Evolutionary conservation across 2,113 vertebrate species (phyloP).

Genomic region (Catharus minimus): DNA sequence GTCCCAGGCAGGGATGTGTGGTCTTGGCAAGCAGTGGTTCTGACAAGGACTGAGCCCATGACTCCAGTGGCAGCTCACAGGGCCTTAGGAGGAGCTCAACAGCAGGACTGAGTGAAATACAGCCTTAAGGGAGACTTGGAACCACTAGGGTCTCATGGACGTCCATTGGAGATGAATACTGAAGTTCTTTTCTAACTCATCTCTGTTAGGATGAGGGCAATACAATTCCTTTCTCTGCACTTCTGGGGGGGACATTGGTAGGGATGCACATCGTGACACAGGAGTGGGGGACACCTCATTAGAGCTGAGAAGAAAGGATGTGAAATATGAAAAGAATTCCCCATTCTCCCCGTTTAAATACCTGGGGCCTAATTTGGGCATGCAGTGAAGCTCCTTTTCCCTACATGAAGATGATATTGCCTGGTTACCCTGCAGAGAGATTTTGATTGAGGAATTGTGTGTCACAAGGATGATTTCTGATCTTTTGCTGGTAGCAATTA

Average conservation of each 20-base stretch:
- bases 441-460: not conserved
- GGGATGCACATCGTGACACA: not conserved
- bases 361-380: not conserved
- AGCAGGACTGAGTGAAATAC: not conserved
- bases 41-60: not conserved
- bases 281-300: not conserved
- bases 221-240: not conserved
- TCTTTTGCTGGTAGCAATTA: not conserved
- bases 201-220: not conserved
- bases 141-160: not conserved
- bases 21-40: not conserved
- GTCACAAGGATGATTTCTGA: not conserved
- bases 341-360: not conserved
- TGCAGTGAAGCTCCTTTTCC: not conserved
- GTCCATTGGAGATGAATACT: not conserved
- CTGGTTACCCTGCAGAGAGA: not conserved
- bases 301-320: not conserved
- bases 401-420: not conserved
- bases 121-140: not conserved
- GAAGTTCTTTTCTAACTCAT: not conserved
- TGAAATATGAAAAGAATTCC: not conserved
- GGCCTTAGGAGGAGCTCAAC: not conserved
- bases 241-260: not conserved
- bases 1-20: not conserved
- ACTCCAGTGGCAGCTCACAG: not conserved